A percentile compares a stretch with the other conserved stretches of the same genome.
Evolutionary conservation across 2,797 vertebrate genomes (phyloP).

Genomic region (Chelonia mydas): DNA sequence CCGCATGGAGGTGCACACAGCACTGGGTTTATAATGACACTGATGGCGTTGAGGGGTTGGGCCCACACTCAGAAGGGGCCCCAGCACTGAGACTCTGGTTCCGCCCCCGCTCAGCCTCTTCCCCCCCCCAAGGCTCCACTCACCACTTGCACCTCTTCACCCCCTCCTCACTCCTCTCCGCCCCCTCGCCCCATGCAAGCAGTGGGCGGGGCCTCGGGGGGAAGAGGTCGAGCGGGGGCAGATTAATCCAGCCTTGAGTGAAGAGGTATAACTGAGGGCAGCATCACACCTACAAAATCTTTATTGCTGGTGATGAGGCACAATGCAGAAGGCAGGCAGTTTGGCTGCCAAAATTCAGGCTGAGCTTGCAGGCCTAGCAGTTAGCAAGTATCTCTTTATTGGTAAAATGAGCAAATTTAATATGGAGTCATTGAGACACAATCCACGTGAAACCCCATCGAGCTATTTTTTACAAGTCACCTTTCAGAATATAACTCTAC

Average conservation of each 20-base stretch:
- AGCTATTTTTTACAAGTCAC: background rate
- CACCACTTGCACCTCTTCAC: too few species aligned
- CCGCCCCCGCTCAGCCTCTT: too few species aligned
- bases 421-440: background rate
- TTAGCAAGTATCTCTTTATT: background rate
- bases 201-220: too few species aligned
- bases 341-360: background rate
- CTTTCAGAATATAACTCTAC: background rate
- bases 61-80: too few species aligned
- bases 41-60: too few species aligned
- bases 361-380: background rate
- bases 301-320: background rate
- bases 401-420: background rate
- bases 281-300: rapidly evolving
- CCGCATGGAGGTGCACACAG: background rate
- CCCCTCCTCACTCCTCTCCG: too few species aligned
- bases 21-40: too few species aligned
- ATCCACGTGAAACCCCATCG: background rate
- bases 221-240: too few species aligned
- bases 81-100: too few species aligned
- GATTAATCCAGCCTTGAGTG: background rate
- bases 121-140: too few species aligned
- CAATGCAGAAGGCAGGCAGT: background rate
- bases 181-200: too few species aligned
- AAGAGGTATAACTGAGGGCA: background rate